phyloP scores from a whole-genome alignment of 2,797 vertebrate species.

The Chelmon rostratus region DNA sequence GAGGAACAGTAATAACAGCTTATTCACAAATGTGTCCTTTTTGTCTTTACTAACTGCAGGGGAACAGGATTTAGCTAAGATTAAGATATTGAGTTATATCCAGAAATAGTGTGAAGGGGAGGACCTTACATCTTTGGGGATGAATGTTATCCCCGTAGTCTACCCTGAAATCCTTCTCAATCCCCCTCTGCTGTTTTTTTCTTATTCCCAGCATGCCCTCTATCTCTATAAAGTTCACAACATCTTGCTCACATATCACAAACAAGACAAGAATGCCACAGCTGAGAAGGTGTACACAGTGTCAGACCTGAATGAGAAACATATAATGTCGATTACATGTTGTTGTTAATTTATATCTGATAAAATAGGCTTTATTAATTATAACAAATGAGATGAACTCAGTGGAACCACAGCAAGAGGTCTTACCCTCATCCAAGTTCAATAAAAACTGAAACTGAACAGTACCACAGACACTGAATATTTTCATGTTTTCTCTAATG shows the following conservation, averaged over 20 bases:
- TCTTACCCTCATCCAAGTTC: too few species aligned
- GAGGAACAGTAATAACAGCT: constrained; percentile 17
- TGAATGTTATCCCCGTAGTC: constrained; percentile 18
- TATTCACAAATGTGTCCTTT: constrained; percentile 8
- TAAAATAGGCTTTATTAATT: too few species aligned
- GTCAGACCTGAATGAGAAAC: not conserved
- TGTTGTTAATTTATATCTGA: too few species aligned
- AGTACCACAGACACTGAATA: too few species aligned
- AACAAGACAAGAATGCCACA: not conserved
- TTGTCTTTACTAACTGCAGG: constrained; percentile 1
- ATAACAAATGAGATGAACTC: too few species aligned
- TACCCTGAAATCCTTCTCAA: constrained; percentile 33
- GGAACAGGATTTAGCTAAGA: not conserved
- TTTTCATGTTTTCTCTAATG: too few species aligned
- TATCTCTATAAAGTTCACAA: constrained; percentile 27
- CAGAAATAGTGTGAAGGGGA: constrained; percentile 6
- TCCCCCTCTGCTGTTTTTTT: constrained; percentile 11
- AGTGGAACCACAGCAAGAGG: too few species aligned
- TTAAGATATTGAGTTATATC: constrained; percentile 7
- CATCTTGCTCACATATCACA: not conserved
- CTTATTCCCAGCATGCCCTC: constrained; percentile 2
- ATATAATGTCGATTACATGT: too few species aligned
- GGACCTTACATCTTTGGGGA: constrained; percentile 11
- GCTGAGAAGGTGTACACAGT: not conserved
- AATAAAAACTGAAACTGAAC: too few species aligned